Conservation (phyloP, 2,888 invertebrate genomes). For the Leptopterna dolabrata region DNA sequence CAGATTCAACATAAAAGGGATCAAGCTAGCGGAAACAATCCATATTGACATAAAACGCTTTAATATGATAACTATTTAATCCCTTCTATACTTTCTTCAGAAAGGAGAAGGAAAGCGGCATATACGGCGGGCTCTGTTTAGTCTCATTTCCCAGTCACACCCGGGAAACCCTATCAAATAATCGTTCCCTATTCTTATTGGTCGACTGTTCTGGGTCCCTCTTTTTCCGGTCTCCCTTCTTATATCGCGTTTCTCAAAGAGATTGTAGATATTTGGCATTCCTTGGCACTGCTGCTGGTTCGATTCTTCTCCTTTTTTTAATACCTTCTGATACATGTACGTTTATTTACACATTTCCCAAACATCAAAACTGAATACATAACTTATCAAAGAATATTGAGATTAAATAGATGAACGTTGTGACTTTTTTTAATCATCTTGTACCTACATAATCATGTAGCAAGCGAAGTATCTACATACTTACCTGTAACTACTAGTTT, state of each 20-base stretch:
- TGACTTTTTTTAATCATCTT: too few relatives aligned
- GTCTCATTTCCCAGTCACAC: background rate
- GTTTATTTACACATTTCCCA: background rate
- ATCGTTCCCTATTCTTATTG: constrained; percentile 39
- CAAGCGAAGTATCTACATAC: too few relatives aligned
- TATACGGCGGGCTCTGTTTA: background rate
- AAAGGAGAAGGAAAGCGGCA: background rate
- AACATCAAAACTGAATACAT: too few relatives aligned
- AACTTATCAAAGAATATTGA: too few relatives aligned
- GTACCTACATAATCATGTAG: too few relatives aligned
- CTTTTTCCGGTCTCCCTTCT: background rate
- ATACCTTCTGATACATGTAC: background rate
- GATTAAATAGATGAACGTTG: too few relatives aligned
- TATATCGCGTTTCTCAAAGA: constrained; percentile 41
- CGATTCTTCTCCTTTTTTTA: background rate
- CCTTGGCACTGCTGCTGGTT: background rate
- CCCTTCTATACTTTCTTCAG: background rate
- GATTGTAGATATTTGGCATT: constrained; percentile 34
- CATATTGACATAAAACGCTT: background rate
- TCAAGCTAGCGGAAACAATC: background rate
- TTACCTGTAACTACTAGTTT: too few relatives aligned
- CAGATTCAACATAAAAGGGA: background rate
- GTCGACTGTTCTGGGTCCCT: background rate
- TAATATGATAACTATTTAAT: background rate
- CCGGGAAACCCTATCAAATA: constrained; percentile 23